Evolutionary conservation across 2,888 invertebrate genomes (phyloP).

Genomic region (Tenthredo mesomela): DNA sequence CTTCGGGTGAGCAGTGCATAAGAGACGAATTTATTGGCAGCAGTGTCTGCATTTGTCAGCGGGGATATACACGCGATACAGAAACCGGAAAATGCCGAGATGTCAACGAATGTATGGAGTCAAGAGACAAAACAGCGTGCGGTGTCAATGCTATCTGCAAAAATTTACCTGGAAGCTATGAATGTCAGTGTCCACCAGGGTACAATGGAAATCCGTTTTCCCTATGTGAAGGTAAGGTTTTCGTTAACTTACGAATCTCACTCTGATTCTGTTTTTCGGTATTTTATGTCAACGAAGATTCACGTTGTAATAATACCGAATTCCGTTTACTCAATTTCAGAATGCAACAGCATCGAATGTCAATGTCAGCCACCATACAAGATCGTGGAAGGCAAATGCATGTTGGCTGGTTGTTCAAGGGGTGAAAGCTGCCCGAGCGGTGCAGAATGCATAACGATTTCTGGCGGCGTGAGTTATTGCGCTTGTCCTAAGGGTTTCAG

Average conservation of each 20-base stretch:
- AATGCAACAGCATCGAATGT: conserved; percentile 90
- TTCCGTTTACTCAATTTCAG: conserved; percentile 68
- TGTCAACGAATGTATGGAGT: conserved; percentile 90
- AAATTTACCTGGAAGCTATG: conserved; percentile 95
- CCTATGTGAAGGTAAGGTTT: conserved; percentile 84
- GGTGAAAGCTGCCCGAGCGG: conserved; percentile 91
- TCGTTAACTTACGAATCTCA: background rate
- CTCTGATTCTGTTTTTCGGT: background rate
- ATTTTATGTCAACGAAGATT: conserved; percentile 25
- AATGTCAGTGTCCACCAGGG: conserved; percentile 93
- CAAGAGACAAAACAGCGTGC: conserved; percentile 88
- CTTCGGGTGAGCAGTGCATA: conserved; percentile 92
- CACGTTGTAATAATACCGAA: background rate
- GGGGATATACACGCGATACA: conserved; percentile 90
- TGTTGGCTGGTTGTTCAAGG: conserved; percentile 90
- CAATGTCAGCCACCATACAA: conserved; percentile 94
- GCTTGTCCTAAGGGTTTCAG: conserved; percentile 94
- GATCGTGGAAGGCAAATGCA: conserved; percentile 90
- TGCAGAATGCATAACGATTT: conserved; percentile 94
- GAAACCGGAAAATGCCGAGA: conserved; percentile 90
- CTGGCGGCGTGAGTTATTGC: conserved; percentile 94
- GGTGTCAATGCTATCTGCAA: conserved; percentile 94
- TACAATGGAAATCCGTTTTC: conserved; percentile 95
- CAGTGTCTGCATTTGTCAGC: conserved; percentile 93
- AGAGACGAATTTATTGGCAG: conserved; percentile 86